Base-by-base conservation (phyloP, 2,888 invertebrate genomes). In the Microctonus hyperodae region DNA sequence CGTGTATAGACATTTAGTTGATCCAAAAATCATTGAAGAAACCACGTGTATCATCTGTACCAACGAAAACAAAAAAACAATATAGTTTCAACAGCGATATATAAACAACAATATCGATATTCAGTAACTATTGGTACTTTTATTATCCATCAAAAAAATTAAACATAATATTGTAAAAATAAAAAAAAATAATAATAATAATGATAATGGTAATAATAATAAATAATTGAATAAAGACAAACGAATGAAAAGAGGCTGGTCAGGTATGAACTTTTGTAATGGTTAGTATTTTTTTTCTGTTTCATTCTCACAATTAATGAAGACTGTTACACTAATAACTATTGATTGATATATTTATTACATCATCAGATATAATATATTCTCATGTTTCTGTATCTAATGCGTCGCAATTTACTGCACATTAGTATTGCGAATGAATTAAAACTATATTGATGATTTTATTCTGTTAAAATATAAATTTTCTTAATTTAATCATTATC, bases 261-360 rank as follows among this genome's bases (percentile, higher is more conserved):
- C 59, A 62, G 58, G 69, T 66, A 57, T 33, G 31, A 62, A 51
- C 67, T 64, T 58, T 62, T 51, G 62, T 64, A 67, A 69, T 62
- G 69, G 69, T 61, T 69, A 69, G 64, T 69, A 65, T 59, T 37
- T 44, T 59, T 59, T 37, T 44, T 59, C 56, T 50, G 51, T 35
- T 25, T 51, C 60, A 60, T 58, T 51, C 25, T 44, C 44, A 44
- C 44, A 64, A 64, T 48, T 64, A n/a, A n/a, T n/a, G n/a, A 56
- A 64, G 44, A 56, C 48, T 44, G 40, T 48, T 56, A 16, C 35
- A 35, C 37, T 22, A 51, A 35, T 62, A n/a, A n/a, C n/a, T n/a
- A n/a, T n/a, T n/a, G n/a, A n/a, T n/a, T n/a, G n/a, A n/a, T n/a
- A 31, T n/a, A 7, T 44, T 44, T 44, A 44, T 44, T 16, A 44